Conservation (phyloP, 2,888 invertebrate genomes). For the Agrotis exclamationis region DNA sequence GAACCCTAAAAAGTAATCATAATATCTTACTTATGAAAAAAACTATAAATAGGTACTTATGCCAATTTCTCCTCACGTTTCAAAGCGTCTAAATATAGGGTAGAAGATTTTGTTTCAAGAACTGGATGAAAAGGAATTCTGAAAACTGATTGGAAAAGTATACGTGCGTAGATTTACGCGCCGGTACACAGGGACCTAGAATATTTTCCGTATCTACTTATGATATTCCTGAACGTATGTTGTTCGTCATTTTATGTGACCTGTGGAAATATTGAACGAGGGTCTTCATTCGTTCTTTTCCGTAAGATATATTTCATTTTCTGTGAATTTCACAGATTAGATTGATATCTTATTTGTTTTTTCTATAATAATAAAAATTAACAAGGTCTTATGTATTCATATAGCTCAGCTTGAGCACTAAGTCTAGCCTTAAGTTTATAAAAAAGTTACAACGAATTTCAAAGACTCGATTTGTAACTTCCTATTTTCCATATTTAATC, state of each 20-base stretch:
- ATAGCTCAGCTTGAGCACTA: too few relatives aligned
- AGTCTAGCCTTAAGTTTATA: too few relatives aligned
- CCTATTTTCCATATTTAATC: too few relatives aligned
- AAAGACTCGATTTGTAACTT: too few relatives aligned
- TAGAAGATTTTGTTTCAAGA: neutral
- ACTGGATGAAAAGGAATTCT: conserved; percentile 9
- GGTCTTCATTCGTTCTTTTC: neutral
- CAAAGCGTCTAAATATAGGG: neutral
- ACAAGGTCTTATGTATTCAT: too few relatives aligned
- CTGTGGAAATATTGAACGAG: conserved; percentile 18
- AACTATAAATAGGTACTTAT: too few relatives aligned
- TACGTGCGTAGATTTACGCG: conserved; percentile 32
- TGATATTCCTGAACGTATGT: neutral
- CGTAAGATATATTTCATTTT: neutral
- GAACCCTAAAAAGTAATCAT: too few relatives aligned
- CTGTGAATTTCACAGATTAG: neutral
- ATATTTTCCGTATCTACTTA: conserved; percentile 15
- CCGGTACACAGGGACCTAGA: conserved; percentile 24
- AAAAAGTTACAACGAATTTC: too few relatives aligned
- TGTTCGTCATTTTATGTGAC: neutral
- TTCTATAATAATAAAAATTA: too few relatives aligned
- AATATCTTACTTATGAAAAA: too few relatives aligned
- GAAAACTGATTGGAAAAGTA: conserved; percentile 36
- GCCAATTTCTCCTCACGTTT: neutral
- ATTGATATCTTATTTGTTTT: too few relatives aligned